Evolutionary conservation across 2,888 invertebrate species (phyloP).

Genomic region (Lasioglossum vierecki): DNA sequence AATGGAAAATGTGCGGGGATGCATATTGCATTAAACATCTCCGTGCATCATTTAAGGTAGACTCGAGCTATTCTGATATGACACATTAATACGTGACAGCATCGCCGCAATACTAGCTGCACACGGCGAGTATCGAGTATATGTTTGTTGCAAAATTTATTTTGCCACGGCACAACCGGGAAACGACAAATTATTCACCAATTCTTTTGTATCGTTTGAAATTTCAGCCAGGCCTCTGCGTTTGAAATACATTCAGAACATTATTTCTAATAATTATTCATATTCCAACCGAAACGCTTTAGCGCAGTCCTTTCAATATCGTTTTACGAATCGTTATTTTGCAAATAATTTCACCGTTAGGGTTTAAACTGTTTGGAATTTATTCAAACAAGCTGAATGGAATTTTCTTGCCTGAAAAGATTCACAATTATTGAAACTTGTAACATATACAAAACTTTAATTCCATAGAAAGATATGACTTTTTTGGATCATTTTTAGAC

Average conservation of each 20-base stretch:
- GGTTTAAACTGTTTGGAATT: neutral
- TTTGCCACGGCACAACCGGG: neutral
- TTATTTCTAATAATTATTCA: neutral
- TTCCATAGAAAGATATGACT: neutral
- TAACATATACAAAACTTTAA: neutral
- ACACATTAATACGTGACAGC: conserved; percentile 53
- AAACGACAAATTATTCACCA: neutral
- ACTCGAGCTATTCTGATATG: conserved; percentile 30
- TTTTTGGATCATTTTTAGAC: too few relatives aligned
- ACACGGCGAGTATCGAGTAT: neutral
- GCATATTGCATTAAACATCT: conserved; percentile 47
- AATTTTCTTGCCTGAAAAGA: neutral
- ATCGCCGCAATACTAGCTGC: conserved; percentile 30
- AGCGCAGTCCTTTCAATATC: neutral
- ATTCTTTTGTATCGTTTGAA: neutral
- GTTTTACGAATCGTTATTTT: neutral
- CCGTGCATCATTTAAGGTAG: conserved; percentile 53
- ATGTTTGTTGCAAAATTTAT: conserved; percentile 2
- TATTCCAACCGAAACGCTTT: neutral
- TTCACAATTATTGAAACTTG: neutral
- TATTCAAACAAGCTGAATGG: neutral
- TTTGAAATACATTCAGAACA: neutral
- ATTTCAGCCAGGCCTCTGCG: neutral
- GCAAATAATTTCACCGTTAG: neutral
- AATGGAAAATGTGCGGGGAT: conserved; percentile 56